Conservation (phyloP, 2,888 invertebrate species). For the Chloromyia formosa region DNA sequence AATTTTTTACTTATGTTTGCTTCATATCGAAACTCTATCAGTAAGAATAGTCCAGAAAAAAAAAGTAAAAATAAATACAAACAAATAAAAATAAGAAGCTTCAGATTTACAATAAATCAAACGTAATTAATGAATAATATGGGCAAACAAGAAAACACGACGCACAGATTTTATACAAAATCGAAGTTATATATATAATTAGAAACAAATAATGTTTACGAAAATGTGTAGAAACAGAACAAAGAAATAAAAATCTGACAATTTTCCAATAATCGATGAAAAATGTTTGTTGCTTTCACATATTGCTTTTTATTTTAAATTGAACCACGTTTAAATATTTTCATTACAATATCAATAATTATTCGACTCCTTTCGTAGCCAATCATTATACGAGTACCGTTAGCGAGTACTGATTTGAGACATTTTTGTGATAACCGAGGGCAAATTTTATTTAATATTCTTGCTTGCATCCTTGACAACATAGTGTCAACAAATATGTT, state of each 20-base stretch:
- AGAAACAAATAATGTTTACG: neutral
- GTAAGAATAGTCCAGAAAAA: too few relatives aligned
- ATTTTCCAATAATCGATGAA: neutral
- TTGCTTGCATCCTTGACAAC: too few relatives aligned
- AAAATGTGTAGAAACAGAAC: neutral
- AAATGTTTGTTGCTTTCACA: too few relatives aligned
- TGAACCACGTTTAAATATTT: too few relatives aligned
- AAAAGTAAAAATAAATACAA: slow-evolving; percentile 17
- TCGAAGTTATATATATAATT: neutral
- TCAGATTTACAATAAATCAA: neutral
- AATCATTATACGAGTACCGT: too few relatives aligned
- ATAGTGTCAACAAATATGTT: too few relatives aligned
- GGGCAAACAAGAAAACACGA: slow-evolving; percentile 26
- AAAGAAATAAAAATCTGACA: neutral
- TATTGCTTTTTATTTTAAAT: too few relatives aligned
- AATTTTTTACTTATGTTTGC: too few relatives aligned
- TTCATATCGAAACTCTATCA: too few relatives aligned
- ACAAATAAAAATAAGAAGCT: slow-evolving; percentile 17
- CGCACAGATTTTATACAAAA: slow-evolving; percentile 27
- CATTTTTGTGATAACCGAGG: slow-evolving; percentile 36
- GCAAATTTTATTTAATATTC: too few relatives aligned
- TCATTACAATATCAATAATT: too few relatives aligned
- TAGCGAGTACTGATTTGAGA: neutral
- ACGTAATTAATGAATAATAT: slow-evolving; percentile 17
- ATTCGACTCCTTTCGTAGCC: too few relatives aligned